A percentile compares a stretch with the other conserved stretches of the same genome.
phyloP scores from a whole-genome alignment of 1,140 invertebrate genomes.

The Psilanteris sp. region DNA sequence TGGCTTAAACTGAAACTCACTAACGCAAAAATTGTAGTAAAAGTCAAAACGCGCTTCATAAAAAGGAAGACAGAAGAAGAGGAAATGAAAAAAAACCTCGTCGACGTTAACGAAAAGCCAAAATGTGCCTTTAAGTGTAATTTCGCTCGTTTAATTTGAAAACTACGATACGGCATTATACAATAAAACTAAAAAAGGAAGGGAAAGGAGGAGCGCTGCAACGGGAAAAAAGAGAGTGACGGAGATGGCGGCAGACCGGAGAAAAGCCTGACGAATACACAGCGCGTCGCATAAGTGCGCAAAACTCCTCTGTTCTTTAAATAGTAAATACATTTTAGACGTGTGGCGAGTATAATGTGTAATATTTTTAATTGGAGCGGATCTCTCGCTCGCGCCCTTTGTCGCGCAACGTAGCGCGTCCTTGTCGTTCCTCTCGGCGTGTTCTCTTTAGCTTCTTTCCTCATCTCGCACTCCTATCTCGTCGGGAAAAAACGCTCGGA shows the following conservation, averaged over 20 bases:
- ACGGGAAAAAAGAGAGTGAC: not conserved
- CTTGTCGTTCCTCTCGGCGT: slow-evolving; percentile 56
- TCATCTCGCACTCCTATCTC: slow-evolving; percentile 51
- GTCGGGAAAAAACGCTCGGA: slow-evolving; percentile 66
- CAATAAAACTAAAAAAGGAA: slow-evolving; percentile 18
- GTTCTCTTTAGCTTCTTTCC: slow-evolving; percentile 61
- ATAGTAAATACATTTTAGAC: slow-evolving; percentile 77
- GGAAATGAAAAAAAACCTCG: no score
- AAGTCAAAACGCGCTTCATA: no score
- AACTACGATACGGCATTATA: slow-evolving; percentile 30
- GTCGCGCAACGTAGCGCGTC: slow-evolving; percentile 17
- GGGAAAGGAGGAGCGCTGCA: not conserved
- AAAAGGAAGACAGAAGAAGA: no score
- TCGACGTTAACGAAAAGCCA: slow-evolving; percentile 22
- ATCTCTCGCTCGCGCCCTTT: slow-evolving; percentile 62
- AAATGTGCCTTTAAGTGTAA: slow-evolving; percentile 38
- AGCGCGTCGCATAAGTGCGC: slow-evolving; percentile 38
- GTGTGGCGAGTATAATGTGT: slow-evolving; percentile 75
- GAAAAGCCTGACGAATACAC: slow-evolving; percentile 36
- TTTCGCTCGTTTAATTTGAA: slow-evolving; percentile 49
- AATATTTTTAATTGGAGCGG: slow-evolving; percentile 80
- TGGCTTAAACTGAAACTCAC: no score
- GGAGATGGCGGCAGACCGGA: slow-evolving; percentile 25
- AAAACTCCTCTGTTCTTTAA: slow-evolving; percentile 70
- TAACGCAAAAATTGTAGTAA: no score